Evolutionary conservation across 1,140 invertebrate genomes (phyloP).

Genomic region (Drosophila mojavensis): DNA sequence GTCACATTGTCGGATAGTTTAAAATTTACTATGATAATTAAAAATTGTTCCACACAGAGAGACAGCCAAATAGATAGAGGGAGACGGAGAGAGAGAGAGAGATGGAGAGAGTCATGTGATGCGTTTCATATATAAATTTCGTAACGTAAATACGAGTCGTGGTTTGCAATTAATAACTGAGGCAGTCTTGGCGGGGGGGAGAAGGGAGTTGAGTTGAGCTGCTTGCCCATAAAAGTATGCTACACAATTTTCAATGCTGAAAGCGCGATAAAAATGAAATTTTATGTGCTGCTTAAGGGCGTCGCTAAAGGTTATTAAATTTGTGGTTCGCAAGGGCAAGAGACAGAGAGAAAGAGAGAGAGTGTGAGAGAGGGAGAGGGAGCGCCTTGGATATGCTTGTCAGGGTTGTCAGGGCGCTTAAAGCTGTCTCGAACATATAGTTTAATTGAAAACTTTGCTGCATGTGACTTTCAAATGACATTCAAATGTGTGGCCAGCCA

Average conservation of each 20-base stretch:
- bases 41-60: conserved; percentile 40
- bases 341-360: background rate
- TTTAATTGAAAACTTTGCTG: conserved; percentile 70
- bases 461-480: conserved; percentile 76
- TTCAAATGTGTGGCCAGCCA: conserved; percentile 53
- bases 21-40: conserved; percentile 56
- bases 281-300: conserved; percentile 58
- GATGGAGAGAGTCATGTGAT: conserved; percentile 32
- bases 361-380: background rate
- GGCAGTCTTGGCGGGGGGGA: background rate
- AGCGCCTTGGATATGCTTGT: background rate
- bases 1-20: conserved; percentile 67
- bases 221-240: conserved; percentile 29
- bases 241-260: conserved; percentile 44
- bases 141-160: conserved; percentile 27
- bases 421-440: conserved; percentile 50
- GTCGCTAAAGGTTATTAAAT: conserved; percentile 52
- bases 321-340: background rate
- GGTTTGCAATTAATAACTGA: conserved; percentile 44
- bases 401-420: conserved; percentile 13
- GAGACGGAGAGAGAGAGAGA: conserved; percentile 39
- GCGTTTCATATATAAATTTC: conserved; percentile 35
- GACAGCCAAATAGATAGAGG: background rate
- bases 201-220: background rate
- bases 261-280: conserved; percentile 60